These are phyloP conservation scores for Drosophila pegasa DNA, from an alignment of 2,888 invertebrate species.

Conservation along the genomic window DNA sequence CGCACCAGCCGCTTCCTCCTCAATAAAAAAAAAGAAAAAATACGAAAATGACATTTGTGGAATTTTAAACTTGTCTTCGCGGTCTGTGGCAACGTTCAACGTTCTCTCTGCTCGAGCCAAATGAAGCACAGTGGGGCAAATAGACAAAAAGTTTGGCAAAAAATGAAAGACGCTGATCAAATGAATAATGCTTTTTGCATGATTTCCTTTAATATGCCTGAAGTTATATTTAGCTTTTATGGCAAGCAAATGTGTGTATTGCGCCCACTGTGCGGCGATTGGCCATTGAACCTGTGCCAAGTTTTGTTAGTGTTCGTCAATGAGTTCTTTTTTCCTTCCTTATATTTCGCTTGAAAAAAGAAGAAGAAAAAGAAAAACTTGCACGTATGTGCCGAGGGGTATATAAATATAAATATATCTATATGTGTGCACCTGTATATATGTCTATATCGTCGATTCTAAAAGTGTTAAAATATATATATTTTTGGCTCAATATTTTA, in stretches of 20 bases:
- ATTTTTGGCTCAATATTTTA: constrained; percentile 53
- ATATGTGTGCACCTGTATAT: neutral
- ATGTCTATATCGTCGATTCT: constrained; percentile 43
- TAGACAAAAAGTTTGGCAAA: neutral
- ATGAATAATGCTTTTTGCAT: neutral
- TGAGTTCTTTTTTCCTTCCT: constrained; percentile 9
- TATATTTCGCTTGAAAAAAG: constrained; percentile 20
- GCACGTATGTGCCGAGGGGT: neutral
- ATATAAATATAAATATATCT: constrained; percentile 8
- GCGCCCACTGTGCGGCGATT: constrained; percentile 36
- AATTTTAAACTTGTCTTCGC: constrained; percentile 72
- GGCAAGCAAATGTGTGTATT: neutral
- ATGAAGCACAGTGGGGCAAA: neutral
- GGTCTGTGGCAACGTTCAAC: constrained; percentile 41
- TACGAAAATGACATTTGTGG: constrained; percentile 74
- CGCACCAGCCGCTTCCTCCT: constrained; percentile 41
- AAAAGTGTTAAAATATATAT: constrained; percentile 57
- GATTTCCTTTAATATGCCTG: neutral
- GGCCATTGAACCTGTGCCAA: constrained; percentile 83
- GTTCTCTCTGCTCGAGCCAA: constrained; percentile 13
- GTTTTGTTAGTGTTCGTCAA: constrained; percentile 45
- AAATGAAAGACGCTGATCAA: neutral
- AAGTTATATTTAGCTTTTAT: neutral
- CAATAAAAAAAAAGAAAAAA: constrained; percentile 46
- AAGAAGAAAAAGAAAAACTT: constrained; percentile 8